Evolutionary conservation across 2,888 invertebrate species (phyloP), one percentile per base, ranked within the genome.

Genomic region (Tinea trinotella): DNA sequence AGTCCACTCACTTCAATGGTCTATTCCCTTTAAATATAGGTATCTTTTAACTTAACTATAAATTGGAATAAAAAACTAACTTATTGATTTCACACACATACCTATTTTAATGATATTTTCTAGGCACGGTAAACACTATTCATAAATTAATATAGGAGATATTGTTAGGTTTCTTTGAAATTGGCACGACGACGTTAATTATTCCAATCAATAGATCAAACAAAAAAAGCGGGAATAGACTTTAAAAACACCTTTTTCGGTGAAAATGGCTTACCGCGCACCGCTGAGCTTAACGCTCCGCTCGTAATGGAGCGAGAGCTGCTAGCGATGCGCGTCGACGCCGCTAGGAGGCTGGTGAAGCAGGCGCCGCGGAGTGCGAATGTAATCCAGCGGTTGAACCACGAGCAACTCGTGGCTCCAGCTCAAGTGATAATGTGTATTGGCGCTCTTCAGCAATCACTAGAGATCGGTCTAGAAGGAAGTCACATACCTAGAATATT

Each of bases 381-480:
- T 61, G 62, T 54, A 53, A 1, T 71, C 70, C 9, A 73, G 74
- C 0, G 75, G 68, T 10, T 3, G 73, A 69, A 1, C 80, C 81
- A 0, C 82, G 77, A 1, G 80, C 62, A 30, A 90, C 88, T 54
- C 95, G 89, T 1, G 97, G 96, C 79, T 97, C 96, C 60, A 96
- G 90, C 69, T 92, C 91, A 63, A 96, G 80, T 0, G 96, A 96
- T 61, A 92, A 87, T 55, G 90, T 89, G 80, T 96, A 96, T 56
- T 96, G 89, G 24, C 95, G 93, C 74, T 96, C 96, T 67, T 95
- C 95, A 44, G 92, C 90, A 61, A 95, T 87, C 54, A 94, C 87
- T 53, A 95, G 82, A 13, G 91, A 90, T 1, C 91, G 88, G 72
- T 96, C 96, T 64, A 96, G 79, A 6, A 97, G 83, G 71, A 96